Evolutionary conservation across 2,797 vertebrate genomes (phyloP), one percentile per base, ranked within the genome.

Genomic region (Euphonia xanthogaster): DNA sequence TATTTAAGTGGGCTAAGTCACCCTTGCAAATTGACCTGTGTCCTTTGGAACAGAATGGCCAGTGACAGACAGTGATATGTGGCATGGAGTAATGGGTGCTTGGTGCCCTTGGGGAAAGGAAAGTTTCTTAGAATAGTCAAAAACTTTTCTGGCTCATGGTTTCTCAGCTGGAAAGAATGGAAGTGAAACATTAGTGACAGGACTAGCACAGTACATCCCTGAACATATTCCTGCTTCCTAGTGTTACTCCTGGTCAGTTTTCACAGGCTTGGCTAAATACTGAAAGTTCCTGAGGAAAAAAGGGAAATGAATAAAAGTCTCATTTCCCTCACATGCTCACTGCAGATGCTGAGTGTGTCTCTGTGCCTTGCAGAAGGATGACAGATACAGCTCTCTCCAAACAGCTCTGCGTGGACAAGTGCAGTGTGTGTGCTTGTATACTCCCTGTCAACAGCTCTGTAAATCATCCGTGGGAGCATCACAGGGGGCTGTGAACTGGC

Each of bases 341-440:
- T 3, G 5, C 8, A 33, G 53, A 35, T 0, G 3, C 61, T 44
- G 35, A 50, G 44, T 2, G 2, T 0, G 11, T 20, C 60, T 72
- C 33, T 74, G 37, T 68, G 60, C 67, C 35, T 60, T 70, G 62
- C 14, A 31, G 53, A 53, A 61, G 16, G 19, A 44, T 44, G 61
- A n/a, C 37, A 44, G 44, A 25, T 21, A 45, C 0, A 0, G 14
- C 11, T 70, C 37, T 60, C 50, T 33, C 0, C 0, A 12, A 31
- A 24, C 4, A 61, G 27, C 57, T 74, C 33, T 53, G 19, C 66
- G 20, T 1, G 1, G 45, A 27, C 50, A 78, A 54, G 10, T 15
- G 37, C 15, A 45, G 16, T 10, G 40, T 61, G 37, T 23, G 15
- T 1, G 2, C 0, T 5, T 37, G 62, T 35, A 33, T n/a, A 12